Base-by-base conservation (phyloP, 2,888 invertebrate genomes). In the Chesias legatella region DNA sequence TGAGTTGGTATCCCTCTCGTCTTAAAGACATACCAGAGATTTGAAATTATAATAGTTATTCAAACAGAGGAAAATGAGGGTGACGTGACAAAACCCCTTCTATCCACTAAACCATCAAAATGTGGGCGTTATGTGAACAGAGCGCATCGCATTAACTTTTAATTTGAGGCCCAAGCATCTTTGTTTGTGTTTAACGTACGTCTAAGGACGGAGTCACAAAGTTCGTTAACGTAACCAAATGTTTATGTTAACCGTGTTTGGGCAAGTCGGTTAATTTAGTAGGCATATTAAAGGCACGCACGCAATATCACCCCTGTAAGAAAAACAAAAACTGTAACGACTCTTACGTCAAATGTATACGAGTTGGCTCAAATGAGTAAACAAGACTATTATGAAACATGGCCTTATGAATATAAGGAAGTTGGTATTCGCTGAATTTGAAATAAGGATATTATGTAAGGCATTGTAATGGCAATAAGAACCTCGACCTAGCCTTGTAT, bases 261-360 rank as follows among this genome's bases (percentile, higher is more conserved):
- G 62, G 61, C 64, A 70, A 76, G 70, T 65, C 64, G 43, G 63
- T 72, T 79, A 77, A 81, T 79, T 79, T 79, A 73, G 67, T 61
- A 60, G 56, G 56, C 56, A 56, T 70, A 68, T 74, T 69, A 72
- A 63, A 66, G 60, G 67, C 80, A 82, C 80, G 80, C 80, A 77
- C 74, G 67, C 58, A 44, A 67, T 63, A 63, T 53, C 53, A 58
- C 41, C 58, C n/a, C 56, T 47, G 41, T 49, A 72, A 72, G 70
- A 68, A 73, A 70, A 77, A 74, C 72, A 69, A 64, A 60, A 69
- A 58, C 54, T 54, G 38, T 40, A 43, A 48, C 34, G 31, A 48
- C 58, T 54, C 47, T 50, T 43, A 42, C 35, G 41, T 32, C 42
- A 44, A 51, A 45, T 45, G 30, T 33, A 41, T 43, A 36, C 45